Percentiles rank a stretch among this genome's conserved stretches.
These are phyloP conservation scores for Sebastes miniatus DNA, from an alignment of 2,797 vertebrate genomes.

Conservation along the genomic window DNA sequence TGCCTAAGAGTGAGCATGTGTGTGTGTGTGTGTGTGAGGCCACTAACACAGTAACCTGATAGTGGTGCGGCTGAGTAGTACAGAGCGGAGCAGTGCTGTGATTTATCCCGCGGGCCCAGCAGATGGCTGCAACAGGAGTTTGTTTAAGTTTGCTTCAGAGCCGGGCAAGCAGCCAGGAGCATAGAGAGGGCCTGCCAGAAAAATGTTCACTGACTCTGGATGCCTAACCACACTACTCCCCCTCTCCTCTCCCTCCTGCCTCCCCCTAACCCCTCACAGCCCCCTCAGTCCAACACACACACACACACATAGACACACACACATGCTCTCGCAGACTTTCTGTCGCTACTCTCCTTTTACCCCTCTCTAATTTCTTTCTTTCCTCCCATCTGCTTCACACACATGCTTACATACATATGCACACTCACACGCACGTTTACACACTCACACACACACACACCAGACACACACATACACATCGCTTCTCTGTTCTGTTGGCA, in stretches of 20 bases:
- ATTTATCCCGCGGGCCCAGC: conserved; percentile 99
- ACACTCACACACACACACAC: conserved; percentile 7
- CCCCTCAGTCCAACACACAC: conserved; percentile 65
- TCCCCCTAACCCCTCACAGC: conserved; percentile 64
- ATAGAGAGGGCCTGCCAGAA: conserved; percentile 87
- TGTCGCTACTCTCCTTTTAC: conserved; percentile 81
- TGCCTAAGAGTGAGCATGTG: conserved; percentile 39
- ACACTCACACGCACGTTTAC: background rate
- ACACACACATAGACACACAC: conserved; percentile 50
- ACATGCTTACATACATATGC: conserved; percentile 65
- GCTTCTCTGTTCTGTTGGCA: conserved; percentile 54
- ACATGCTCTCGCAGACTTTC: conserved; percentile 77
- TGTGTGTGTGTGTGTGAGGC: conserved; percentile 52
- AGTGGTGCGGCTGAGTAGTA: conserved; percentile 74
- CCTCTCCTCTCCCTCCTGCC: conserved; percentile 61
- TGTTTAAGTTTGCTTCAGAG: conserved; percentile 99
- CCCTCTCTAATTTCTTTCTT: conserved; percentile 81
- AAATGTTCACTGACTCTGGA: conserved; percentile 93
- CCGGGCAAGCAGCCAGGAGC: conserved; percentile 92
- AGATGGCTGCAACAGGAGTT: conserved; percentile 99
- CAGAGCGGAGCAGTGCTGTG: conserved; percentile 90
- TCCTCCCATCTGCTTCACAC: conserved; percentile 81
- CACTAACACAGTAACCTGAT: conserved; percentile 80
- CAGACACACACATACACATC: background rate
- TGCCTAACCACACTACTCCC: conserved; percentile 81